Base-by-base conservation (phyloP, 2,113 vertebrate species). In the Myiozetetes cayanensis region DNA sequence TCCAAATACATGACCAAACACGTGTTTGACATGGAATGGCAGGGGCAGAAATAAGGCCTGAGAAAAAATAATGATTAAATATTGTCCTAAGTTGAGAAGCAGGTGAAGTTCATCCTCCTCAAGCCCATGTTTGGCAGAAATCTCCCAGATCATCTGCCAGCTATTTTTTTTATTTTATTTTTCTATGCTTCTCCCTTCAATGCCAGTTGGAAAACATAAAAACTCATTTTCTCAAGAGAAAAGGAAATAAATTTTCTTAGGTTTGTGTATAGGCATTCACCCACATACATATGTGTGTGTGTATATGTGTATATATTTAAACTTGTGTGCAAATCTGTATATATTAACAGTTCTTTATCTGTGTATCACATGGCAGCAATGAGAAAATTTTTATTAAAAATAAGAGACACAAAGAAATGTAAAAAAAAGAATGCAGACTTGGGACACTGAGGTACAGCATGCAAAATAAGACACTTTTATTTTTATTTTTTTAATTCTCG, bases 91-190 rank as follows among this genome's bases (percentile, higher is more conserved):
- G 93, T 91, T 39, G 70, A 93, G 70, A 93, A 96, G 93, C 96
- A 97, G 89, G 88, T 95, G 96, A 90, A 96, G 87, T 90, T 97
- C 94, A 96, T 95, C 96, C 87, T 77, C 76, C 90, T 94, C 52
- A 91, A 93, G 81, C 72, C 67, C 67, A 39, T 46, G 81, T 70
- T 91, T 98, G 97, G 94, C 93, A 94, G 53, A 25, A 27, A 28
- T 67, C 52, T 80, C 44, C 52, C 35, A 18, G 8, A 74, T 66
- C 11, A 19, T 59, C 44, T 97, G 97, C 94, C 96, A 97, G 87
- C 58, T 80, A 13, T 55, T 88, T 90, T n/a, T 52, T n/a, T 35
- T 19, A 14, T 56, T 9, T 46, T 46, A 21, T 28, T 46, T 30
- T 52, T 28, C 18, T 37, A 3, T 81, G 84, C 59, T 95, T 88